phyloP scores from a whole-genome alignment of 2,113 vertebrate genomes.

The Leptobrachium ailaonicum region DNA sequence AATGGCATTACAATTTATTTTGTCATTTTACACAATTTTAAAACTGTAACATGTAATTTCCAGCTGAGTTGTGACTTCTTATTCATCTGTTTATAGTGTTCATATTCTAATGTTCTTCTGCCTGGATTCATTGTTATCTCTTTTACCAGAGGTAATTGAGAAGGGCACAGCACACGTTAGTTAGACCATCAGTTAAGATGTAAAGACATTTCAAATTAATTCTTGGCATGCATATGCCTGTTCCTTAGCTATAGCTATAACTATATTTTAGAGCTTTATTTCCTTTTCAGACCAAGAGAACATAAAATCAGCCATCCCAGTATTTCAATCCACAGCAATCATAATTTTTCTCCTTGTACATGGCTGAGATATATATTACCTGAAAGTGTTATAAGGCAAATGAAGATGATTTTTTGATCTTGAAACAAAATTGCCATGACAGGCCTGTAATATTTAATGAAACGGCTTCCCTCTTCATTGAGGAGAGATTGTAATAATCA shows the following conservation, averaged over 20 bases:
- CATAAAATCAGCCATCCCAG: background rate
- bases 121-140: conserved; percentile 21
- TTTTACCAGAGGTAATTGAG: conserved; percentile 38
- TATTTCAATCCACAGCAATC: background rate
- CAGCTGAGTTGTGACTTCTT: background rate
- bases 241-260: background rate
- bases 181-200: conserved; percentile 30
- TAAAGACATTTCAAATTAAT: conserved; percentile 37
- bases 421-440: conserved; percentile 17
- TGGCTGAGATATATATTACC: conserved; percentile 15
- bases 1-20: background rate
- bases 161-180: conserved; percentile 33
- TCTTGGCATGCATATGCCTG: background rate
- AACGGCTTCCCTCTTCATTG: conserved; percentile 23
- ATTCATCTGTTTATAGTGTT: background rate
- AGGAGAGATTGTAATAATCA: conserved; percentile 37
- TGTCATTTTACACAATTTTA: background rate
- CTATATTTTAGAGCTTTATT: conserved; percentile 2
- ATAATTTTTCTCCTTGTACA: conserved; percentile 10
- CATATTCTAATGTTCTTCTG: conserved; percentile 5
- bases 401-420: conserved; percentile 39
- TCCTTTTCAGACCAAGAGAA: background rate
- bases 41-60: background rate
- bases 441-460: background rate
- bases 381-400: conserved; percentile 25